phyloP scores from a whole-genome alignment of 2,797 vertebrate species.

The Neopelma chrysocephalum region DNA sequence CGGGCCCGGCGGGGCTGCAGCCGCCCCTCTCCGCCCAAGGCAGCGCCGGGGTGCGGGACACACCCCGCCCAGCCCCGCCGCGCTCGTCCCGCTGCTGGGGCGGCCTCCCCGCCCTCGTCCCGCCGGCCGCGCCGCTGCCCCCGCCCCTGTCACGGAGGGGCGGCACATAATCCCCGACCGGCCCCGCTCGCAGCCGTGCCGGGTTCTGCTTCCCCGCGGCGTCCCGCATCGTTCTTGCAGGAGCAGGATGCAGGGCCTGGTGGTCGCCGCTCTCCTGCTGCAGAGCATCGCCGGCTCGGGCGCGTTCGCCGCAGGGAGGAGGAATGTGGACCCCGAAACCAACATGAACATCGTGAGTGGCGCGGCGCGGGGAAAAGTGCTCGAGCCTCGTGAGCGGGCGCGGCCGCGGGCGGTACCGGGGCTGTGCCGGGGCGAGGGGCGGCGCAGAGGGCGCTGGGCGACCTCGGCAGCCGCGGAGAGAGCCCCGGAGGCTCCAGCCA shows the following conservation, averaged over 20 bases:
- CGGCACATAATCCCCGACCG: neutral
- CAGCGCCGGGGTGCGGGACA: neutral
- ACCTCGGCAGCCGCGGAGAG: neutral
- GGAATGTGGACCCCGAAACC: conserved; percentile 50
- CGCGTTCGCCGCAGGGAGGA: neutral
- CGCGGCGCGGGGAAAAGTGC: neutral
- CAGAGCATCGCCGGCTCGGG: neutral
- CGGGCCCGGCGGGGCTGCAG: neutral
- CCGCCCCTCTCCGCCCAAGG: neutral
- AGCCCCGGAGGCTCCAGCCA: neutral
- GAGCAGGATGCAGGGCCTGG: neutral
- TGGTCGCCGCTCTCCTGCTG: neutral
- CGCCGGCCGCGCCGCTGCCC: neutral
- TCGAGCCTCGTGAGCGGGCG: neutral
- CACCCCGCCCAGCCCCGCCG: neutral
- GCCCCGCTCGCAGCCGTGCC: rapidly evolving
- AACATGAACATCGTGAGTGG: conserved; percentile 70
- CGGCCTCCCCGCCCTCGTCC: neutral
- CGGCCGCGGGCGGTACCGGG: neutral
- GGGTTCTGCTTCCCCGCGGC: rapidly evolving
- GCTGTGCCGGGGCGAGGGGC: neutral
- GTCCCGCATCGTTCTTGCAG: neutral
- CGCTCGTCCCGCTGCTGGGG: neutral
- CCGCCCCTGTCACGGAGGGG: neutral
- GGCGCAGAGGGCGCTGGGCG: neutral